Evolutionary conservation across 2,113 vertebrate genomes (phyloP).

Genomic region (Nymphicus hollandicus): DNA sequence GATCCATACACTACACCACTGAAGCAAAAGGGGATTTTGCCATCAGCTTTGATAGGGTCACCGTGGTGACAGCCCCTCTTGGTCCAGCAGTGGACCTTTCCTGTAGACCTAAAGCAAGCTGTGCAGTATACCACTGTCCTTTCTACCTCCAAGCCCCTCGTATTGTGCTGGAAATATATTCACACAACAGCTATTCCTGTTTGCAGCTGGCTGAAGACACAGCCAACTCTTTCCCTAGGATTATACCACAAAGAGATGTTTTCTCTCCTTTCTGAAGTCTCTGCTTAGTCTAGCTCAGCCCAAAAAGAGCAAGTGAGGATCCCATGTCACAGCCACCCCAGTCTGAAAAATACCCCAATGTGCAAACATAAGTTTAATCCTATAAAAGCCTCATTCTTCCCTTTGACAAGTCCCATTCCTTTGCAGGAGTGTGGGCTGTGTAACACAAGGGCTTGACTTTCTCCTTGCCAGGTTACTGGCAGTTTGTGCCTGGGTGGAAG

Average conservation of each 20-base stretch:
- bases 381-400: neutral
- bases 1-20: neutral
- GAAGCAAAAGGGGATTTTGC: neutral
- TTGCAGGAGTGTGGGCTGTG: neutral
- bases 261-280: neutral
- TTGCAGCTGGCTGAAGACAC: neutral
- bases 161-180: neutral
- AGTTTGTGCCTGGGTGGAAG: neutral
- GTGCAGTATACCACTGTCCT: neutral
- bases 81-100: neutral
- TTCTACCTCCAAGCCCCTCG: neutral
- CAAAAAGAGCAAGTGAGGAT: neutral
- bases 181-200: neutral
- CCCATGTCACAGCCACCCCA: neutral
- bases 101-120: neutral
- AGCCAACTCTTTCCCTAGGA: neutral
- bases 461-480: neutral
- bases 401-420: conserved; percentile 1
- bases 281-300: neutral
- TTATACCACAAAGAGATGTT: neutral
- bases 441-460: neutral
- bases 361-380: neutral
- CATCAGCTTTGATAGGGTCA: neutral
- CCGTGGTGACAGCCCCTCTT: neutral
- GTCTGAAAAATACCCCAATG: neutral